Base-by-base conservation (phyloP, 1,140 invertebrate species). In the Polyergus mexicanus region DNA sequence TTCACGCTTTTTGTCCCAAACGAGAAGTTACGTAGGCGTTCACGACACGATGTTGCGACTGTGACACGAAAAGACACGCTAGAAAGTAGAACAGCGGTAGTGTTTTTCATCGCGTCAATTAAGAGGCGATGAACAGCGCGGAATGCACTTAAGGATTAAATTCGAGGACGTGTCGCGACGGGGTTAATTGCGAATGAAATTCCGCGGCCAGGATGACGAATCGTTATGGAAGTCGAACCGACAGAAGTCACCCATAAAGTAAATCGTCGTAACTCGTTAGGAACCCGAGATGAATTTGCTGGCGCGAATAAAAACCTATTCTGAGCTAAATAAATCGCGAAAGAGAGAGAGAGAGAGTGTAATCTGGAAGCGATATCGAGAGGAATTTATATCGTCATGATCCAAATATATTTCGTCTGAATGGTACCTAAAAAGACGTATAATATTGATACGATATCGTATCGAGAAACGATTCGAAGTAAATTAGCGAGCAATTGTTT, bases 71-170 rank as follows among this genome's bases (percentile, higher is more conserved):
- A 47, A 69, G 1, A 19, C 13, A 19, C 35, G 58, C 44, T 62
- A 38, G 41, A 71, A 81, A 60, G 75, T 71, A 56, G 76, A n/a
- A 63, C 84, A 16, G 41, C 84, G 28, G 16, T 65, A 47, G 44
- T 51, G 10, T 54, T 63, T 71, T 66, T 81, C 81, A 86, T 84
- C 62, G 19, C 25, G 6, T 41, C 38, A 47, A 47, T 60, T 83
- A 76, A 54, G 28, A 10, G 11, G 47, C 44, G 71, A 84, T 68
- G 84, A 84, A 68, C 60, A 38, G 16, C 35, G 74, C 8, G 80
- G 28, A 85, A 84, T 85, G 54, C 85, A 44, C 56, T 65, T 71
- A 66, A 44, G n/a, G 13, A 38, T 51, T 51, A 62, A 69, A 58
- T 44, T 74, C 22, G 60, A 58, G n/a, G 28, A 69, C 47, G 47